phyloP scores from a whole-genome alignment of 2,888 invertebrate species.

The Epinotia bilunana region DNA sequence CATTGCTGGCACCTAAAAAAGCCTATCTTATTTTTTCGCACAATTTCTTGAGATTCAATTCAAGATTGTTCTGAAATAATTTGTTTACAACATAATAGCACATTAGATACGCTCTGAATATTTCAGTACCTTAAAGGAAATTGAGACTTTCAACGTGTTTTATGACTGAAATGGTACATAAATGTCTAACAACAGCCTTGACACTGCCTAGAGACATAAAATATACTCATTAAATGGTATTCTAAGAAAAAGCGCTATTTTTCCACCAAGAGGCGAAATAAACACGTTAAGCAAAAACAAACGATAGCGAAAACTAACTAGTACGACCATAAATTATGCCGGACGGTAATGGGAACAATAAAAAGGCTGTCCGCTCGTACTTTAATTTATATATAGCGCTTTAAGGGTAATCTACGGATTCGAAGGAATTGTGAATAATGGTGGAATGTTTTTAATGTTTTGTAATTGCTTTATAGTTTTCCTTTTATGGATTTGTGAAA shows the following conservation, averaged over 20 bases:
- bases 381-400: constrained; percentile 47
- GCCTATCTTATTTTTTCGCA: no score
- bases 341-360: constrained; percentile 55
- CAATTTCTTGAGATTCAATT: no score
- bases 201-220: not conserved
- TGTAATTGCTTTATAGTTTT: constrained; percentile 27
- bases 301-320: constrained; percentile 50
- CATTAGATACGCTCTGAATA: no score
- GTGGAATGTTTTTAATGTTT: constrained; percentile 29
- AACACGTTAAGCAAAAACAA: constrained; percentile 48
- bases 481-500: constrained; percentile 16
- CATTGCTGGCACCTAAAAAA: no score
- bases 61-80: no score
- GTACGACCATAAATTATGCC: constrained; percentile 54
- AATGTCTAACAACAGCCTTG: not conserved
- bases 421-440: constrained; percentile 40
- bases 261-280: constrained; percentile 36
- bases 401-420: constrained; percentile 43
- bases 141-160: no score
- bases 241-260: constrained; percentile 20
- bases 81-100: no score
- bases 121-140: no score
- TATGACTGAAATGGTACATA: not conserved
- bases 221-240: not conserved
- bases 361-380: constrained; percentile 50